Conservation (phyloP, 2,113 vertebrate genomes). For the Cichladusa arquata region DNA sequence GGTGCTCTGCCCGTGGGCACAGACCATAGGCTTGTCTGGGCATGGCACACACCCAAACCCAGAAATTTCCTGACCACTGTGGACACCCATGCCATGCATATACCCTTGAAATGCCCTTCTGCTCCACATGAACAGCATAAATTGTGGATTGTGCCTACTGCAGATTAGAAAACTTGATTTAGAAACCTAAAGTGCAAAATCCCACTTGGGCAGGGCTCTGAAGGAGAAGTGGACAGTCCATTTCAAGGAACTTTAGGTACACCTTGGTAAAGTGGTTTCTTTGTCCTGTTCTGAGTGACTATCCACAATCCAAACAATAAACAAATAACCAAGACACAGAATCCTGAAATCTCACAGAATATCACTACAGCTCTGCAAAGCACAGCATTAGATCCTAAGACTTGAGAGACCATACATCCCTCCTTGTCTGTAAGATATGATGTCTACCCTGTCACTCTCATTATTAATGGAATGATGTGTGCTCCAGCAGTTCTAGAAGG, state of each 20-base stretch:
- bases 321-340: not conserved
- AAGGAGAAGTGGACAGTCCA: not conserved
- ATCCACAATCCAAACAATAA: not conserved
- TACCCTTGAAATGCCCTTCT: not conserved
- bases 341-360: not conserved
- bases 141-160: not conserved
- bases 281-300: not conserved
- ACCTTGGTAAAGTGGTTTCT: not conserved
- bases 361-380: not conserved
- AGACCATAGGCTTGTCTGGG: not conserved
- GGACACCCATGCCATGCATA: not conserved
- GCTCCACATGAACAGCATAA: not conserved
- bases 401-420: not conserved
- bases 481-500: not conserved
- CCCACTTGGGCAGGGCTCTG: not conserved
- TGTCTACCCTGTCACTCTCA: not conserved
- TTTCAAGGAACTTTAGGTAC: not conserved
- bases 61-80: not conserved
- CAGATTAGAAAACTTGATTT: not conserved
- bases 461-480: not conserved
- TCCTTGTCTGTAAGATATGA: not conserved
- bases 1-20: fast-evolving
- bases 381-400: not conserved
- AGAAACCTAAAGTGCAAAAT: not conserved
- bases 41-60: not conserved